Percentiles rank a stretch among this genome's conserved stretches.
Evolutionary conservation across 2,797 vertebrate genomes (phyloP).

Genomic region (Liasis olivaceus): DNA sequence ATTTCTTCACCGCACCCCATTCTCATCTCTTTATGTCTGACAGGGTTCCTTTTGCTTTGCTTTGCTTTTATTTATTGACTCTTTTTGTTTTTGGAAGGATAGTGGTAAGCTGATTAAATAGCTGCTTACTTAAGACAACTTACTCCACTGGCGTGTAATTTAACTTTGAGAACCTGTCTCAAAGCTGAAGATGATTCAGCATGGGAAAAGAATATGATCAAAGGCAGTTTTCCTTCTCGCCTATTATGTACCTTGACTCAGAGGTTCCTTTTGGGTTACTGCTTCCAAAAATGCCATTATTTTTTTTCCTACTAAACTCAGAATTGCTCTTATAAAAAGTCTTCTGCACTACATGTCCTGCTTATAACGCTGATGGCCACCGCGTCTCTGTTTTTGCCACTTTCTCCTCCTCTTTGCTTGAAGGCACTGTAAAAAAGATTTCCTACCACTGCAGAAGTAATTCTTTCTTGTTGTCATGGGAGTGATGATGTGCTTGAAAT

Average conservation of each 20-base stretch:
- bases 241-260: neutral
- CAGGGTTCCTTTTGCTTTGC: neutral
- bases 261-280: neutral
- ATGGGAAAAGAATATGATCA: neutral
- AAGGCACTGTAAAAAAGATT: neutral
- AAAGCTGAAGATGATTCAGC: conserved; percentile 19
- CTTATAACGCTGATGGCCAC: neutral
- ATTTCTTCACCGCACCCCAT: conserved; percentile 37
- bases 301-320: neutral
- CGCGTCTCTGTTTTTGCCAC: neutral
- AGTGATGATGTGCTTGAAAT: conserved; percentile 3
- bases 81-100: neutral
- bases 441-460: neutral
- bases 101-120: neutral
- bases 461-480: conserved; percentile 11
- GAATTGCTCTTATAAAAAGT: neutral
- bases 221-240: neutral
- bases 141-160: conserved; percentile 11
- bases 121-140: conserved; percentile 10
- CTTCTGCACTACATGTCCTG: neutral
- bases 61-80: neutral
- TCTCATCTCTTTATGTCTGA: neutral
- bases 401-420: neutral
- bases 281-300: neutral
- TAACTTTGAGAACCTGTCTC: conserved; percentile 5